phyloP scores from a whole-genome alignment of 1,140 invertebrate species.

The Colletes latitarsis region DNA sequence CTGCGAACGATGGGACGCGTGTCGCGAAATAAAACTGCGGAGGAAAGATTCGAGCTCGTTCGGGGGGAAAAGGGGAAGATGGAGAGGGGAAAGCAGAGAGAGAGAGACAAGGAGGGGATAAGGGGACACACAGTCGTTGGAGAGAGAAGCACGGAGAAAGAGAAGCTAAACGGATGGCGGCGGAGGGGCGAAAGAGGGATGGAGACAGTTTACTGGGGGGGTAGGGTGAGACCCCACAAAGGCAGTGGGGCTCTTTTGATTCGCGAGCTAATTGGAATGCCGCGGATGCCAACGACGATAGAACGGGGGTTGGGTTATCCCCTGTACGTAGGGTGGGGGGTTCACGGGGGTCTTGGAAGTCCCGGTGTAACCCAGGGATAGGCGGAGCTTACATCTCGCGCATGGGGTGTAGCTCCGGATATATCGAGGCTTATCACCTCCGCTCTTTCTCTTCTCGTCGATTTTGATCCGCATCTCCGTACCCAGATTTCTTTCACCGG shows the following conservation, averaged over 20 bases:
- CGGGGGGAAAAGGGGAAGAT: not conserved
- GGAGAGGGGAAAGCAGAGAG: constrained; percentile 10
- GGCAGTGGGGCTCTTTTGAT: constrained; percentile 81
- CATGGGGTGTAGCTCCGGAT: constrained; percentile 68
- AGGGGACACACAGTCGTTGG: constrained; percentile 1
- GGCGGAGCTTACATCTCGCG: constrained; percentile 76
- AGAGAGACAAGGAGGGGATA: constrained; percentile 24
- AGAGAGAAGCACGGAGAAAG: constrained; percentile 31
- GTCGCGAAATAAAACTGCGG: constrained; percentile 7
- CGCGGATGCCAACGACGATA: constrained; percentile 80
- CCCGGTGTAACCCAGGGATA: constrained; percentile 67
- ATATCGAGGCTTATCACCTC: constrained; percentile 68
- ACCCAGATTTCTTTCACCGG: constrained; percentile 34
- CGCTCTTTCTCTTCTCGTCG: constrained; percentile 47
- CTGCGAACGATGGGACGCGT: not conserved
- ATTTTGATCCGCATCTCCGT: constrained; percentile 39
- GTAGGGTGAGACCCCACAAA: constrained; percentile 78
- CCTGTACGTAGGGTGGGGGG: constrained; percentile 42
- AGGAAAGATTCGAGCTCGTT: not conserved
- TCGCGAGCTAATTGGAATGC: constrained; percentile 81
- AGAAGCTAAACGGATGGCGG: constrained; percentile 36
- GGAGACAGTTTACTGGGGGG: constrained; percentile 60
- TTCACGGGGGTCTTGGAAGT: constrained; percentile 72
- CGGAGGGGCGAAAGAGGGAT: constrained; percentile 55
- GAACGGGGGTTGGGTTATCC: constrained; percentile 72